phyloP scores from a whole-genome alignment of 2,888 invertebrate genomes.

The Marronus borbonicus region DNA sequence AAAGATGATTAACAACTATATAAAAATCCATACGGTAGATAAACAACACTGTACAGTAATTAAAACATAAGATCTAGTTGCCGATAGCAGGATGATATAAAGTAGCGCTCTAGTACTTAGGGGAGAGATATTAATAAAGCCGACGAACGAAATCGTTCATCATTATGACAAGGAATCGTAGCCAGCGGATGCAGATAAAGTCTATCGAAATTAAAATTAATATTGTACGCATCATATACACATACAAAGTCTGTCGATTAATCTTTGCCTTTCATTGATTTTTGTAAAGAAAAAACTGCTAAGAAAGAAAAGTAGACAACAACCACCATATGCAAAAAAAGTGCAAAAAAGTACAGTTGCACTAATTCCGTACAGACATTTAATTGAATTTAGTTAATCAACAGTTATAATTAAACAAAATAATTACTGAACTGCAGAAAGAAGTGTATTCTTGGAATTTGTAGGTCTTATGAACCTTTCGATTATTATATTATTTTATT shows the following conservation, averaged over 20 bases:
- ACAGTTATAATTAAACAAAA: no score
- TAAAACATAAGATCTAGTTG: constrained; percentile 40
- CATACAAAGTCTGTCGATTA: not conserved
- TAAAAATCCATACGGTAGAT: constrained; percentile 28
- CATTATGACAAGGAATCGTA: constrained; percentile 36
- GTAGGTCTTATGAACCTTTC: no score
- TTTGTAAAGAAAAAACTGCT: not conserved
- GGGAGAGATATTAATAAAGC: constrained; percentile 42
- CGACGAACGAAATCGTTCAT: constrained; percentile 21
- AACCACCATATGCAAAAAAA: no score
- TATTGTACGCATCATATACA: constrained; percentile 3
- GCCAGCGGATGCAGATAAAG: constrained; percentile 29
- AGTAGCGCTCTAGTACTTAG: constrained; percentile 31
- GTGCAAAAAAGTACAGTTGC: no score
- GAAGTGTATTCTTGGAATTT: no score
- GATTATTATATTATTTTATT: no score
- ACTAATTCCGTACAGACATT: no score
- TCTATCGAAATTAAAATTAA: constrained; percentile 6
- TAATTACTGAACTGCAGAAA: no score
- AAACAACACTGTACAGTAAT: constrained; percentile 29
- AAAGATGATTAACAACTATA: constrained; percentile 43
- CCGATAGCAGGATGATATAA: constrained; percentile 30
- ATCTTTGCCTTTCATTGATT: not conserved
- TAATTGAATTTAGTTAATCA: no score
- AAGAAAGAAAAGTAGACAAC: not conserved